Evolutionary conservation across 2,113 vertebrate genomes (phyloP).

Genomic region (Anser brachyrhynchus): DNA sequence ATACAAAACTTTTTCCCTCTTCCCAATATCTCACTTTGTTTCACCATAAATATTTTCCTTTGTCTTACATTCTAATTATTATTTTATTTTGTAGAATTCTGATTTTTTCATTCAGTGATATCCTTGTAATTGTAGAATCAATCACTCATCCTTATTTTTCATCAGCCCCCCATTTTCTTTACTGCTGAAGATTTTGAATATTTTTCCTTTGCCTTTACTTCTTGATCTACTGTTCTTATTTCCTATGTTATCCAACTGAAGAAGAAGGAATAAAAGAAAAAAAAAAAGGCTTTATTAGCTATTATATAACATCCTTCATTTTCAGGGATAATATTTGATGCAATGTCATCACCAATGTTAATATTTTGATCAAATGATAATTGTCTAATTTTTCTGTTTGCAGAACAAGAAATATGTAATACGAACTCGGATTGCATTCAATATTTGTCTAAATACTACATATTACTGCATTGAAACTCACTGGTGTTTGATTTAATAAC

Average conservation of each 20-base stretch:
- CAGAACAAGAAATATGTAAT: neutral
- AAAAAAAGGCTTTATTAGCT: neutral
- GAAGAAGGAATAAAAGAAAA: neutral
- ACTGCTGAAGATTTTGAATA: neutral
- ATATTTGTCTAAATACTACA: neutral
- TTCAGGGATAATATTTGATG: neutral
- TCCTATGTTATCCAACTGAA: neutral
- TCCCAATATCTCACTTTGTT: neutral
- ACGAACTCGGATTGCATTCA: neutral
- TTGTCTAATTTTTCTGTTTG: neutral
- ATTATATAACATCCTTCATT: neutral
- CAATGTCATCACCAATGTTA: neutral
- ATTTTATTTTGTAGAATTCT: neutral
- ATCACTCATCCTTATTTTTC: neutral
- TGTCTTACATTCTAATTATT: neutral
- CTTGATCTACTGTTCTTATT: neutral
- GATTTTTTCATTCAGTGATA: neutral
- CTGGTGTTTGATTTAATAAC: neutral
- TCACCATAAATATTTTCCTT: neutral
- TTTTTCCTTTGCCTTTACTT: neutral
- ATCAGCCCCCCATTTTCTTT: neutral
- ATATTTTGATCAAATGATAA: neutral
- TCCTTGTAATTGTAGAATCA: neutral
- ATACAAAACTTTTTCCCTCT: neutral
- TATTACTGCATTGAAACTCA: neutral